Percentiles rank a stretch among this genome's conserved stretches.
Evolutionary conservation across 2,113 vertebrate species (phyloP).

Genomic region (Aviceda subcristata): DNA sequence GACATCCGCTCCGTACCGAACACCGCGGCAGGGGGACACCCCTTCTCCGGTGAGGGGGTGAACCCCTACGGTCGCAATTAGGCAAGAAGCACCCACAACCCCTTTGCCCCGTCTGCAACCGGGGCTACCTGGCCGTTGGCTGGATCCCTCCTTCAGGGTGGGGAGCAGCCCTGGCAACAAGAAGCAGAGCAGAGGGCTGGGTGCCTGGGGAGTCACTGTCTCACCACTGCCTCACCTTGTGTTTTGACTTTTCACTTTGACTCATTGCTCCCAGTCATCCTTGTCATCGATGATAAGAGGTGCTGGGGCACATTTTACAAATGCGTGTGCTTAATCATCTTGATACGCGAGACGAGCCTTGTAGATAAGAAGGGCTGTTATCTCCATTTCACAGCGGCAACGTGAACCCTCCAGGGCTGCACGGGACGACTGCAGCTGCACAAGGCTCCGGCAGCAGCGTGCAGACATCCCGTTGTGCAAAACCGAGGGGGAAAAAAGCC

Average conservation of each 20-base stretch:
- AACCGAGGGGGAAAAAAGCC: neutral
- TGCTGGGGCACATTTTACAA: neutral
- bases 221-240: neutral
- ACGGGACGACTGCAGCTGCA: neutral
- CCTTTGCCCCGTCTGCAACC: neutral
- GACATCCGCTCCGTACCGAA: neutral
- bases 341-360: neutral
- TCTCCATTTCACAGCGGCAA: neutral
- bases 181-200: neutral
- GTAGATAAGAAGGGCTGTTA: neutral
- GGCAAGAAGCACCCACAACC: neutral
- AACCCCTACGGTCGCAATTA: rapidly evolving
- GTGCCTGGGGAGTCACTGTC: neutral
- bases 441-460: neutral
- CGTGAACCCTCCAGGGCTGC: neutral
- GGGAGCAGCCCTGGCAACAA: neutral
- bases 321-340: neutral
- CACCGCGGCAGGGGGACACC: rapidly evolving
- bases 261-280: neutral
- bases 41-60: neutral
- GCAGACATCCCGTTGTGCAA: neutral
- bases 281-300: neutral
- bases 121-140: neutral
- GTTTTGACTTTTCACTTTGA: slow-evolving; percentile 43
- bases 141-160: neutral